Evolutionary conservation across 2,113 vertebrate species (phyloP).

Genomic region (Ardeotis arabs): DNA sequence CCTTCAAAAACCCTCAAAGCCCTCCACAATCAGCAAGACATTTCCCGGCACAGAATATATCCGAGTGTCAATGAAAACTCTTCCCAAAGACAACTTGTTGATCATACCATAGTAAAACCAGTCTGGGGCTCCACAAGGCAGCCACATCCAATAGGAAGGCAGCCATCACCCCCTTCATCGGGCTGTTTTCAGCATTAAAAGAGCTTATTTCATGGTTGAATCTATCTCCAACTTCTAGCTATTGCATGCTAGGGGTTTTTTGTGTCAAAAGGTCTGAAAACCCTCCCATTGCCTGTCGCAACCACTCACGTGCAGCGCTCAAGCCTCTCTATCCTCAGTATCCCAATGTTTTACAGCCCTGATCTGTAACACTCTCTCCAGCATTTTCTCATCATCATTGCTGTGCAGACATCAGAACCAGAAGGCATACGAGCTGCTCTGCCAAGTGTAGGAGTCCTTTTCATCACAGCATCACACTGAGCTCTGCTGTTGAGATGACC

Average conservation of each 20-base stretch:
- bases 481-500: neutral
- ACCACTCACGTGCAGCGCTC: neutral
- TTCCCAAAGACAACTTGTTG: neutral
- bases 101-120: neutral
- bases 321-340: neutral
- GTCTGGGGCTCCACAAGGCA: neutral
- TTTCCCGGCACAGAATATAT: neutral
- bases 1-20: neutral
- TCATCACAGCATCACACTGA: neutral
- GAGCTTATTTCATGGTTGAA: neutral
- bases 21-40: neutral
- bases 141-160: neutral
- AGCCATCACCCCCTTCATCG: neutral
- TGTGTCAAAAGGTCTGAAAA: neutral
- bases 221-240: neutral
- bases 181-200: neutral
- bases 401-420: neutral
- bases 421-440: neutral
- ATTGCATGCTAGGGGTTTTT: accelerated
- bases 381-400: too few relatives aligned
- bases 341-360: neutral
- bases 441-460: neutral
- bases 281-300: neutral
- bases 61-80: neutral
- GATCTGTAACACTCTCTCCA: neutral